These are phyloP conservation scores for Drosophila kanapiae DNA, from an alignment of 1,140 invertebrate genomes.

Conservation along the genomic window DNA sequence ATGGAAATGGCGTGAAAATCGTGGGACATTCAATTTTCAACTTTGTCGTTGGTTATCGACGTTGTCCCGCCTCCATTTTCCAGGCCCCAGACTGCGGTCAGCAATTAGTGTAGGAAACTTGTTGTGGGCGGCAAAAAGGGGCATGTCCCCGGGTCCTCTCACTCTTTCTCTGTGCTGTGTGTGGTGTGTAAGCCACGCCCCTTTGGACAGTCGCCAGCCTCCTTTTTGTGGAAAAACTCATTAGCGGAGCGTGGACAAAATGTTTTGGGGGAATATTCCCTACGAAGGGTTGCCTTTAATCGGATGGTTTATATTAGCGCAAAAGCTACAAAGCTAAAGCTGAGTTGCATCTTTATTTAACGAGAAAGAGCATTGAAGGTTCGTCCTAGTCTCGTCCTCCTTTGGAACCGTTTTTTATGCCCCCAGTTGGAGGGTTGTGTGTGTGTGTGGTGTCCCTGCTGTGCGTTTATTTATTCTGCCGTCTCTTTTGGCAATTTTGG, in stretches of 20 bases:
- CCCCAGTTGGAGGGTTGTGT: not conserved
- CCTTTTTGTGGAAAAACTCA: slow-evolving; percentile 62
- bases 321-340: no score
- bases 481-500: slow-evolving; percentile 65
- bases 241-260: slow-evolving; percentile 53
- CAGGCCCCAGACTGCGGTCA: slow-evolving; percentile 43
- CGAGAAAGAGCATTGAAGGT: not conserved
- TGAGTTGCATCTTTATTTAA: not conserved
- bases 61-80: slow-evolving; percentile 2
- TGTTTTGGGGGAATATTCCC: slow-evolving; percentile 10
- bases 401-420: slow-evolving; percentile 20
- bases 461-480: slow-evolving; percentile 64
- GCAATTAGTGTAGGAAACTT: slow-evolving; percentile 61
- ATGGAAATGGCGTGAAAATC: slow-evolving; percentile 40
- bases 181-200: slow-evolving; percentile 38
- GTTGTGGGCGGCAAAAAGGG: slow-evolving; percentile 27
- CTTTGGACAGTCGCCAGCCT: slow-evolving; percentile 8
- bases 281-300: not conserved
- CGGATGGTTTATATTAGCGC: no score
- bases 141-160: not conserved
- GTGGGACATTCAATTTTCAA: slow-evolving; percentile 42
- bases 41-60: slow-evolving; percentile 32
- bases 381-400: not conserved
- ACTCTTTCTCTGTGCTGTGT: not conserved
- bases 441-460: slow-evolving; percentile 16